phyloP scores from a whole-genome alignment of 1,140 invertebrate genomes.

The Idris sp. region DNA sequence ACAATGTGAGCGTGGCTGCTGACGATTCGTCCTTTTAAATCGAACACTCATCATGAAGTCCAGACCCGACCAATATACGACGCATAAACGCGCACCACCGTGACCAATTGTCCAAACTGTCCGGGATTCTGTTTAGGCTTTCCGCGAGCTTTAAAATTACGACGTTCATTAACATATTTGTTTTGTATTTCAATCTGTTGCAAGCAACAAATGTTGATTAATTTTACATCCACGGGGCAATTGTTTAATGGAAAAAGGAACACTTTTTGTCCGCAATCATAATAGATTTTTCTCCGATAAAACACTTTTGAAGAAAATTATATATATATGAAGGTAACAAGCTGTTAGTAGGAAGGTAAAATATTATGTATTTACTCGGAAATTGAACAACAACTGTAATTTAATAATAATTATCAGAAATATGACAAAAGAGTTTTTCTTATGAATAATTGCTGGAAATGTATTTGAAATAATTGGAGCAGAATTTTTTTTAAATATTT shows the following conservation, averaged over 20 bases:
- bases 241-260: slow-evolving; percentile 18
- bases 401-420: too few relatives aligned
- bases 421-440: too few relatives aligned
- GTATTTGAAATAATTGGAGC: too few relatives aligned
- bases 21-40: slow-evolving; percentile 61
- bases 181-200: slow-evolving; percentile 33
- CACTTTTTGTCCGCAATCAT: too few relatives aligned
- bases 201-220: slow-evolving; percentile 37
- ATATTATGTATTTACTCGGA: too few relatives aligned
- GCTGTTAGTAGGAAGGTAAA: too few relatives aligned
- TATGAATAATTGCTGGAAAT: too few relatives aligned
- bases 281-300: too few relatives aligned
- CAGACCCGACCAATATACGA: slow-evolving; percentile 23
- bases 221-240: slow-evolving; percentile 30
- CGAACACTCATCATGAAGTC: slow-evolving; percentile 50
- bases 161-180: slow-evolving; percentile 54
- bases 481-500: too few relatives aligned
- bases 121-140: slow-evolving; percentile 24
- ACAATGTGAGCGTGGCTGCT: slow-evolving; percentile 57
- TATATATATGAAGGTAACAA: too few relatives aligned
- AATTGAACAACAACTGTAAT: too few relatives aligned
- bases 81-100: slow-evolving; percentile 11
- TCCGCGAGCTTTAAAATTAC: slow-evolving; percentile 31
- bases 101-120: slow-evolving; percentile 51
- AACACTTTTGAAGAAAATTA: slow-evolving; percentile 1